Base-by-base conservation (phyloP, 1,140 invertebrate species). In the Musca domestica region DNA sequence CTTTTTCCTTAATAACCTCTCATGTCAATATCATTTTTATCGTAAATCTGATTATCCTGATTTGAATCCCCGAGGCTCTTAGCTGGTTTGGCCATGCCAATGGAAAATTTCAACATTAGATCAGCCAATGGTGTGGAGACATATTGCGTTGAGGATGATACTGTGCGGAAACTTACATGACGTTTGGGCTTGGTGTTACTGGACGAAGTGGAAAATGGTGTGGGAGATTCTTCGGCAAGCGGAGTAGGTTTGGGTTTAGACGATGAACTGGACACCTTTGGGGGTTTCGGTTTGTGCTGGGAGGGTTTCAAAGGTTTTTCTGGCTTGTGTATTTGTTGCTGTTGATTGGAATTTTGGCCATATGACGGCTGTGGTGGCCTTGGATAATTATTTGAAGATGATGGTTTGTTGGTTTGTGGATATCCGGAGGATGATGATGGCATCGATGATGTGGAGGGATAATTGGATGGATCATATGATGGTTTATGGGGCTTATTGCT, bases 101-200 rank as follows among this genome's bases (percentile, higher is more conserved):
- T 77, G 10, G 77, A 78, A 54, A 78, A 79, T 54, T 79, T 79
- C 1, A 79, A 76, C 74, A 79, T 77, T 0, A 79, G 71, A 64
- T 79, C 77, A 0, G 77, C 77, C 48, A 79, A 71, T 19, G 77
- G 77, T 7, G 77, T 77, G 47, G 74, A 76, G 2, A 79, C 69
- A 34, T 77, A 76, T 56, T 79, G 77, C 0, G 77, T 78, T 1
- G 75, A 74, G 0, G 76, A 76, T 4, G 76, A 77, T n/a, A 79
- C 77, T 0, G 77, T 79, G 25, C 76, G 74, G 69, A 78, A 79
- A 9, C 76, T 70, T 54, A 79, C 74, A 63, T 73, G 77, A 0
- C 76, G 76, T 49, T 79, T 79, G 30, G 48, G 74, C 71, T 15
- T 41, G 2, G 2, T 12, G 34, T 41, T 61, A 56, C 3, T 58